Conservation (phyloP, 2,113 vertebrate genomes). For the Hydrolagus affinis region DNA sequence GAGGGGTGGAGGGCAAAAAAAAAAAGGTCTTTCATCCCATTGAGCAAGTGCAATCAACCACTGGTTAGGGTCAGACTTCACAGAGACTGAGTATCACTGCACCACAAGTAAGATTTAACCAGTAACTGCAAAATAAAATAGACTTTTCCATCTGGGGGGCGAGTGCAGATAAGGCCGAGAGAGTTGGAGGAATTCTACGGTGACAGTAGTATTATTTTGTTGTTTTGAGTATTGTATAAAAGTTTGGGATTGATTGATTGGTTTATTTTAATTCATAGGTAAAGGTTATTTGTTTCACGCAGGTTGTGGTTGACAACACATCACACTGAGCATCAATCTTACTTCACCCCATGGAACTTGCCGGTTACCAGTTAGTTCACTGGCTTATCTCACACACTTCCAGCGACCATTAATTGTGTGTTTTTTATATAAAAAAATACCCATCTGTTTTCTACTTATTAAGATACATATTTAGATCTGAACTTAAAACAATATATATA, state of each 20-base stretch:
- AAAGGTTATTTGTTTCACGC: background rate
- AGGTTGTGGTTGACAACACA: background rate
- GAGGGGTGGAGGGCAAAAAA: no score
- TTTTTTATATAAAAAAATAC: background rate
- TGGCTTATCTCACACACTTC: background rate
- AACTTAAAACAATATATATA: background rate
- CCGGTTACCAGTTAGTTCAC: background rate
- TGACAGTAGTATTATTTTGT: background rate
- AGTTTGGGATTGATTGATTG: background rate
- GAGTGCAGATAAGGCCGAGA: no score
- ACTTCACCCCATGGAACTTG: background rate
- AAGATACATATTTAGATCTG: background rate
- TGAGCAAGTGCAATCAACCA: slow-evolving; percentile 37
- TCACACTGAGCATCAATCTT: background rate
- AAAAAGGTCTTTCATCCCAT: slow-evolving; percentile 34
- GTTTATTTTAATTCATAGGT: background rate
- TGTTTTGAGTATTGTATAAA: background rate
- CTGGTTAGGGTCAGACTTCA: slow-evolving; percentile 28
- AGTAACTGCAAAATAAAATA: no score
- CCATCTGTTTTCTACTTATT: background rate
- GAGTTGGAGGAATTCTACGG: background rate
- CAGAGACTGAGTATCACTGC: background rate
- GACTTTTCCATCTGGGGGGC: no score
- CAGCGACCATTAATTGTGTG: background rate
- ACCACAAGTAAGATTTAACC: no score